Conservation (phyloP, 2,113 vertebrate genomes). For the Thunnus thynnus region DNA sequence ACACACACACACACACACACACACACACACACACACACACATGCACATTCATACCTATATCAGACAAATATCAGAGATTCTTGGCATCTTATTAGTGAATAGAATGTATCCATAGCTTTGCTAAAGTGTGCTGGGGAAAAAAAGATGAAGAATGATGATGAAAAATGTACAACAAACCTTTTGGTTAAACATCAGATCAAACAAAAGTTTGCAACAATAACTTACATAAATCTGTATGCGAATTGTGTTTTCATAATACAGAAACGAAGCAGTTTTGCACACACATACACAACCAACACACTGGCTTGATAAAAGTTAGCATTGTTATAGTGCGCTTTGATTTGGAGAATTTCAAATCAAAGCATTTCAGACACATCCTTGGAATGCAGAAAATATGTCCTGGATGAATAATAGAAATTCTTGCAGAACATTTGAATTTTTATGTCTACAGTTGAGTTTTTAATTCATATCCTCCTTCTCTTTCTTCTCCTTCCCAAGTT, state of each 20-base stretch:
- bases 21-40: not conserved
- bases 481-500: conserved; percentile 40
- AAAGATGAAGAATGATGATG: no score
- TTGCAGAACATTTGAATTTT: conserved; percentile 24
- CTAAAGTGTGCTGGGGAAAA: not conserved
- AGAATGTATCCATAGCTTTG: not conserved
- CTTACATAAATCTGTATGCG: not conserved
- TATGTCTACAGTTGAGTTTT: conserved; percentile 14
- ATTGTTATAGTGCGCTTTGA: not conserved
- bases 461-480: not conserved
- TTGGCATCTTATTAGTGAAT: not conserved
- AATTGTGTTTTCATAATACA: not conserved
- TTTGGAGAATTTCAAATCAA: conserved; percentile 6
- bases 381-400: conserved; percentile 13
- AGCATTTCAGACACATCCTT: conserved; percentile 10
- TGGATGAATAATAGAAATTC: conserved; percentile 41
- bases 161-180: not conserved
- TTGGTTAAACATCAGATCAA: not conserved
- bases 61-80: conserved; percentile 5
- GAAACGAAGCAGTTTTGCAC: not conserved
- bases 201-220: not conserved
- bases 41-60: not conserved
- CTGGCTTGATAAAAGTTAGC: not conserved
- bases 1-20: conserved; percentile 6
- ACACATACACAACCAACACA: not conserved